Evolutionary conservation across 2,113 vertebrate species (phyloP).

Genomic region (Muscicapa adusta): DNA sequence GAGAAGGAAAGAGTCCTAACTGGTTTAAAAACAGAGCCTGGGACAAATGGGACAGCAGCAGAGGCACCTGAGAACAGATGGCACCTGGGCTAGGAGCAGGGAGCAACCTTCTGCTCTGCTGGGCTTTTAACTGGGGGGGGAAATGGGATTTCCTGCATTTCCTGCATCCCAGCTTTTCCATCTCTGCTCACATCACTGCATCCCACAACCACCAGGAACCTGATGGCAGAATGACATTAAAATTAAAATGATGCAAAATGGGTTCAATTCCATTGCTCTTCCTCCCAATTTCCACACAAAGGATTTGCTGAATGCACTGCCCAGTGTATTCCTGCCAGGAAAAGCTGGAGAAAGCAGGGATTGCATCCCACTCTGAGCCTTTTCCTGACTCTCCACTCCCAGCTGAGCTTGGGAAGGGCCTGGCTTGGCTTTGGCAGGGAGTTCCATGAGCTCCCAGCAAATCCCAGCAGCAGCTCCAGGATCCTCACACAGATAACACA

Average conservation of each 20-base stretch:
- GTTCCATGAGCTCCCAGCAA: not conserved
- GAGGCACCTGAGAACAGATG: not conserved
- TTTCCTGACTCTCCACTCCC: not conserved
- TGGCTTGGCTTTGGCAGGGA: not conserved
- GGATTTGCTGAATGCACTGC: not conserved
- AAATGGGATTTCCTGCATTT: not conserved
- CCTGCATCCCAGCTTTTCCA: not conserved
- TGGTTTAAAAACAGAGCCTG: not conserved
- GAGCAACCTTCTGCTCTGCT: not conserved
- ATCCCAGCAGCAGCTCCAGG: not conserved
- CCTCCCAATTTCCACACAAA: not conserved
- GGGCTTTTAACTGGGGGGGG: not conserved
- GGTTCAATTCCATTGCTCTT: not conserved
- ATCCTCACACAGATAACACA: not conserved
- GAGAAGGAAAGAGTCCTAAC: not conserved
- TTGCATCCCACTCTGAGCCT: not conserved
- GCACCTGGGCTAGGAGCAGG: not conserved
- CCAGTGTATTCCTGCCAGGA: not conserved
- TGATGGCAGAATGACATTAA: not conserved
- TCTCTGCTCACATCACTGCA: not conserved
- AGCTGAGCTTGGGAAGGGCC: not conserved
- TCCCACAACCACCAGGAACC: not conserved
- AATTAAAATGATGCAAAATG: rapidly evolving
- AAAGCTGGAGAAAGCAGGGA: not conserved
- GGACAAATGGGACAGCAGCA: not conserved